Conservation (phyloP, 2,888 invertebrate species). For the Synergus japonicus region DNA sequence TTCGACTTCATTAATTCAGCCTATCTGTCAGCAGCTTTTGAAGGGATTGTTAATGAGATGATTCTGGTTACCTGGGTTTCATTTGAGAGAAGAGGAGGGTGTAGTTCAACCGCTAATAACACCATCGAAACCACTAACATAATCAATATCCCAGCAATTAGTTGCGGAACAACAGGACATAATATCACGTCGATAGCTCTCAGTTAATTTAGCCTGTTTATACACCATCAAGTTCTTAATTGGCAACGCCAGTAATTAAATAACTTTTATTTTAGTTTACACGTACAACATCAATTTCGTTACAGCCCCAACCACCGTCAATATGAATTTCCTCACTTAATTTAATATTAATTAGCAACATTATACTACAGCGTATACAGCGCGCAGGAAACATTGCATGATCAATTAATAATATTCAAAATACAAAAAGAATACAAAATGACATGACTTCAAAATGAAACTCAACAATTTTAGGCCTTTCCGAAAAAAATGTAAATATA, state of each 20-base stretch:
- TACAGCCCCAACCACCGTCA: no score
- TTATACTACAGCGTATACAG: no score
- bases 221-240: conserved; percentile 2
- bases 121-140: conserved; percentile 49
- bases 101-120: conserved; percentile 43
- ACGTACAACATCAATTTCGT: neutral
- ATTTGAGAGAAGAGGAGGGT: neutral
- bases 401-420: no score
- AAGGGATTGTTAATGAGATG: conserved; percentile 11
- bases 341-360: no score
- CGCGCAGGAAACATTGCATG: no score
- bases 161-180: conserved; percentile 31
- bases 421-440: no score
- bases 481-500: no score
- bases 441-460: no score
- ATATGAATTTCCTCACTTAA: neutral
- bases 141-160: conserved; percentile 49
- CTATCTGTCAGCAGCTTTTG: neutral
- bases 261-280: neutral
- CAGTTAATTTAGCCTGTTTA: conserved; percentile 28
- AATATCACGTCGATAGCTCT: conserved; percentile 33
- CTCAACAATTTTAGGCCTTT: no score
- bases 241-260: conserved; percentile 10
- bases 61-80: conserved; percentile 8
- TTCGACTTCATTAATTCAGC: neutral